Percentiles rank a stretch among this genome's conserved stretches.
phyloP scores from a whole-genome alignment of 1,140 invertebrate genomes.

The Microplitis demolitor region DNA sequence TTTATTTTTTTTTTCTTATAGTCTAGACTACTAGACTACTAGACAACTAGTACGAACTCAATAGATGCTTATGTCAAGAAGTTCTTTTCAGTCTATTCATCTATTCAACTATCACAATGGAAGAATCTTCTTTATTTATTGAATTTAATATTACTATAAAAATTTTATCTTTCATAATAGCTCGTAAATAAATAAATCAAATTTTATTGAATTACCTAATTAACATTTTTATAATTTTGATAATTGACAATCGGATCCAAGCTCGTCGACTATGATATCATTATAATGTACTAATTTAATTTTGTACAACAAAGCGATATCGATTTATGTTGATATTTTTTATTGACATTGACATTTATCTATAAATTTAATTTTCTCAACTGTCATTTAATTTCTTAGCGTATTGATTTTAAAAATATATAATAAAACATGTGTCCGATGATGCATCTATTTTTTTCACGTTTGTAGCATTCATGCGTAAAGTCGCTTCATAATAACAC shows the following conservation, averaged over 20 bases:
- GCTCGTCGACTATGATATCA: conserved; percentile 27
- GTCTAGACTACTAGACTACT: too few relatives aligned
- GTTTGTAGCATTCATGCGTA: conserved; percentile 1
- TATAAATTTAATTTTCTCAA: too few relatives aligned
- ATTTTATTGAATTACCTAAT: too few relatives aligned
- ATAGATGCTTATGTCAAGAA: background rate
- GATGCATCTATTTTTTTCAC: background rate
- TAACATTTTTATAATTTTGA: conserved; percentile 1
- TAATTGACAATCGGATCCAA: conserved; percentile 12
- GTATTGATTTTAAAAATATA: too few relatives aligned
- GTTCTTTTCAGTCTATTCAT: too few relatives aligned
- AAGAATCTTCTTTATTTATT: too few relatives aligned
- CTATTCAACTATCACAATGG: too few relatives aligned
- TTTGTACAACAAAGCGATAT: conserved; percentile 15
- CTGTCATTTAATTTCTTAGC: too few relatives aligned
- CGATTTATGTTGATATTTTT: conserved; percentile 11
- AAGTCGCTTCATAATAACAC: background rate
- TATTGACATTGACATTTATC: background rate
- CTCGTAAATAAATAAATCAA: too few relatives aligned
- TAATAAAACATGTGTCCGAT: background rate
- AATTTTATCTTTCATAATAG: too few relatives aligned
- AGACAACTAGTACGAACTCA: too few relatives aligned
- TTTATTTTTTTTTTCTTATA: background rate
- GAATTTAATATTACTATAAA: too few relatives aligned
- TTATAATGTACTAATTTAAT: conserved; percentile 11